Percentiles rank a stretch among this genome's conserved stretches.
phyloP scores from a whole-genome alignment of 2,113 vertebrate species.

The Burhinus oedicnemus region DNA sequence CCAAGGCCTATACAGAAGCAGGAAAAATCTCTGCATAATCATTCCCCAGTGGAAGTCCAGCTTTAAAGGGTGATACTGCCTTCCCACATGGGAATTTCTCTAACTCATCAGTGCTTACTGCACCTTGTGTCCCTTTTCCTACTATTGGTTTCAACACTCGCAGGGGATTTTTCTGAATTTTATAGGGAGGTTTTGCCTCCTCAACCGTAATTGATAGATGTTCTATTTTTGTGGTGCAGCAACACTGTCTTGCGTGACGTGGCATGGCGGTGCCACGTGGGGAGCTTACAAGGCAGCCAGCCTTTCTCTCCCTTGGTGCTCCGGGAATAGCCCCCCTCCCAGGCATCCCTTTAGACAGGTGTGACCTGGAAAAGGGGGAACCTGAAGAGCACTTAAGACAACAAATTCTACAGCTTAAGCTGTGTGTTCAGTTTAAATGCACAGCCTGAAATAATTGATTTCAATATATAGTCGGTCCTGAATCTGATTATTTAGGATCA shows the following conservation, averaged over 20 bases:
- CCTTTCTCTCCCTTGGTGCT: background rate
- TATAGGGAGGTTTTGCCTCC: constrained; percentile 11
- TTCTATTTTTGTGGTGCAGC: constrained; percentile 38
- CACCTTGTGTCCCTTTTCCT: background rate
- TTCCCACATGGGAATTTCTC: background rate
- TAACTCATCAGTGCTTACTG: background rate
- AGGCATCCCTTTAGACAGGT: background rate
- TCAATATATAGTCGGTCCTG: background rate
- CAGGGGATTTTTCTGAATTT: constrained; percentile 26
- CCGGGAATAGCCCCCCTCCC: background rate
- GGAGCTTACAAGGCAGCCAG: background rate
- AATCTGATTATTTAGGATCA: background rate
- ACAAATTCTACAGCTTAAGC: background rate
- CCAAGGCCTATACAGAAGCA: background rate
- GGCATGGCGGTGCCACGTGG: background rate
- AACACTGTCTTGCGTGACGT: background rate
- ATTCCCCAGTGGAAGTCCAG: background rate
- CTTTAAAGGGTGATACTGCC: accelerated
- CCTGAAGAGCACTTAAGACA: background rate
- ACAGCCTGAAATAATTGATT: background rate
- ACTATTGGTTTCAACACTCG: background rate
- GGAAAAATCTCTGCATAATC: background rate
- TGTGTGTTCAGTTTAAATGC: background rate
- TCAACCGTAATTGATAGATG: constrained; percentile 42
- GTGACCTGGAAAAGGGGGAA: background rate